A percentile compares a stretch with the other conserved stretches of the same genome.
Evolutionary conservation across 2,888 invertebrate genomes (phyloP).

Genomic region (Sarcophaga caerulescens): DNA sequence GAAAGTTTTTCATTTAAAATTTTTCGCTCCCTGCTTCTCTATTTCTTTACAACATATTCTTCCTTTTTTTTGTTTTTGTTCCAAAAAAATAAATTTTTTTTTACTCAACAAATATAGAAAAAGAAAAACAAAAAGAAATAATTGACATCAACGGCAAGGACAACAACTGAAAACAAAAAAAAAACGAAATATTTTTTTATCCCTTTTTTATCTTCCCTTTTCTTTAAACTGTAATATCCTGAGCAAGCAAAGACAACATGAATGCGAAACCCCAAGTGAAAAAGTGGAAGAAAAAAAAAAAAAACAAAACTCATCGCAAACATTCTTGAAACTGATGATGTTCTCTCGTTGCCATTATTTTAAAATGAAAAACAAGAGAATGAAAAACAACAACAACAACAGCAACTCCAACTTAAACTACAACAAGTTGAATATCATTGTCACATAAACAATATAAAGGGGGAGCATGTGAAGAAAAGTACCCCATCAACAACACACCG

Average conservation of each 20-base stretch:
- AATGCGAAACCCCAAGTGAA: neutral
- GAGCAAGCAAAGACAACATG: neutral
- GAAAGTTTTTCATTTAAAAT: neutral
- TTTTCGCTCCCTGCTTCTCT: neutral
- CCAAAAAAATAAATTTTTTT: slow-evolving; percentile 24
- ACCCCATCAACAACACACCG: slow-evolving; percentile 6
- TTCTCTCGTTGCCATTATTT: neutral
- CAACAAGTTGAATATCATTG: slow-evolving; percentile 32
- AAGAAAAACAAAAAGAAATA: slow-evolving; percentile 7
- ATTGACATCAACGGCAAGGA: slow-evolving; percentile 18
- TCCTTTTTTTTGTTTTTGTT: neutral
- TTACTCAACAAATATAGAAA: slow-evolving; percentile 36
- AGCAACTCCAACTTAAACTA: neutral
- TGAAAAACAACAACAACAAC: neutral
- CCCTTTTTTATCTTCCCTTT: slow-evolving; percentile 30
- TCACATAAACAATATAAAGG: slow-evolving; percentile 30
- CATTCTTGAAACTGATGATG: slow-evolving; percentile 47
- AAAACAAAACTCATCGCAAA: neutral
- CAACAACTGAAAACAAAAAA: neutral
- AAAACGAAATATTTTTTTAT: slow-evolving; percentile 12
- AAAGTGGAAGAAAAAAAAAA: slow-evolving; percentile 11
- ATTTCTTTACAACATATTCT: neutral
- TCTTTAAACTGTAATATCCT: neutral
- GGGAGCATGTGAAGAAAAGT: slow-evolving; percentile 26
- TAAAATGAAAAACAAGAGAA: neutral